phyloP scores from a whole-genome alignment of 2,888 invertebrate species.

The Cataglyphis altisquamis region DNA sequence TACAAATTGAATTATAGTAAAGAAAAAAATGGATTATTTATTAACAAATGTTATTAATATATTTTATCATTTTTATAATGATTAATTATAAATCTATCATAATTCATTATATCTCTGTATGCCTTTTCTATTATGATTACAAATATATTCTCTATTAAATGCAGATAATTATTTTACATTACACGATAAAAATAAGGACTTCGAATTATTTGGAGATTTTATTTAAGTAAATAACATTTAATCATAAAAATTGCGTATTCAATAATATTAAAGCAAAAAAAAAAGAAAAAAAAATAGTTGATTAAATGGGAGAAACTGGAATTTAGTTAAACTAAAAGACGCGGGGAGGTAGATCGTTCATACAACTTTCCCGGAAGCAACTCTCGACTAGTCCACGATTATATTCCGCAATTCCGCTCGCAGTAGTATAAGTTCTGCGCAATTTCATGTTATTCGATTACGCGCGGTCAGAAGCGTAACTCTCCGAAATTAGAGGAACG shows the following conservation, averaged over 20 bases:
- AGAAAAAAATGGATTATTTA: not conserved
- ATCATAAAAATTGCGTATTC: not conserved
- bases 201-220: not conserved
- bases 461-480: constrained; percentile 49
- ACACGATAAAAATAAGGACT: not conserved
- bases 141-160: not conserved
- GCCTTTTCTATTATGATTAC: no score
- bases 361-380: constrained; percentile 34
- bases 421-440: constrained; percentile 32
- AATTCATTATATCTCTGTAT: no score
- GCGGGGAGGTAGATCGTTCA: constrained; percentile 22
- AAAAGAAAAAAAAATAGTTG: constrained; percentile 10
- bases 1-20: not conserved
- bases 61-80: not conserved
- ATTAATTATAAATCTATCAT: no score
- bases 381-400: constrained; percentile 32
- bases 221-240: not conserved
- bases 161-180: not conserved
- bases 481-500: constrained; percentile 49
- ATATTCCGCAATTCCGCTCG: constrained; percentile 44
- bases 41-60: not conserved
- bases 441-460: constrained; percentile 50
- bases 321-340: constrained; percentile 38
- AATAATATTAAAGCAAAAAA: not conserved
- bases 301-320: constrained; percentile 28